phyloP scores from a whole-genome alignment of 2,797 vertebrate genomes.

The Picus viridis region DNA sequence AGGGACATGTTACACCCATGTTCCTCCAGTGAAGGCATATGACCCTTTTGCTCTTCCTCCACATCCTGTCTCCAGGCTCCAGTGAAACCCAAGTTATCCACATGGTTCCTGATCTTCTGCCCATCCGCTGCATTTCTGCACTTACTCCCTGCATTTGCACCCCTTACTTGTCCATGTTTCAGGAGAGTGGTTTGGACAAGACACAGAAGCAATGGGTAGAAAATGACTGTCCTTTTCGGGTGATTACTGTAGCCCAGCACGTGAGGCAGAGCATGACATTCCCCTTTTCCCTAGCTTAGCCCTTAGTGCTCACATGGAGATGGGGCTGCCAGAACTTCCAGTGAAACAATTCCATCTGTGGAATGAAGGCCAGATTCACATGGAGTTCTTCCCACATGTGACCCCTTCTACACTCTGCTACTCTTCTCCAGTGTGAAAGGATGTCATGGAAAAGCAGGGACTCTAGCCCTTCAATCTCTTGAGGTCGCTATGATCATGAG shows the following conservation, averaged over 20 bases:
- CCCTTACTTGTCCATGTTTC: rapidly evolving
- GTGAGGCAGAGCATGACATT: neutral
- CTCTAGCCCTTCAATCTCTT: neutral
- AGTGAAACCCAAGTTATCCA: neutral
- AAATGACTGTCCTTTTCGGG: neutral
- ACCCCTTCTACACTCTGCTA: neutral
- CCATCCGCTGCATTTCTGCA: neutral
- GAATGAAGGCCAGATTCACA: neutral
- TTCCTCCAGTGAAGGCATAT: neutral
- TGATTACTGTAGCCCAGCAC: rapidly evolving
- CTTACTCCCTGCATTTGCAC: neutral
- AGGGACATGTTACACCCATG: neutral
- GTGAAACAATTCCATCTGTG: neutral
- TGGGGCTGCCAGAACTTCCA: rapidly evolving
- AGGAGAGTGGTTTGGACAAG: neutral
- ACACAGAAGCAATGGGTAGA: neutral
- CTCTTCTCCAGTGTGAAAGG: neutral
- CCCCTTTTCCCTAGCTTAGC: neutral
- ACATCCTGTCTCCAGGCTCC: neutral
- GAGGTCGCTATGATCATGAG: neutral
- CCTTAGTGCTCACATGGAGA: neutral
- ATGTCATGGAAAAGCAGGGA: neutral
- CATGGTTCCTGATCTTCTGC: neutral
- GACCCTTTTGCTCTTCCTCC: neutral
- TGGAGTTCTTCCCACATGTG: neutral